Evolutionary conservation across 2,113 vertebrate species (phyloP).

Genomic region (Rynchops niger): DNA sequence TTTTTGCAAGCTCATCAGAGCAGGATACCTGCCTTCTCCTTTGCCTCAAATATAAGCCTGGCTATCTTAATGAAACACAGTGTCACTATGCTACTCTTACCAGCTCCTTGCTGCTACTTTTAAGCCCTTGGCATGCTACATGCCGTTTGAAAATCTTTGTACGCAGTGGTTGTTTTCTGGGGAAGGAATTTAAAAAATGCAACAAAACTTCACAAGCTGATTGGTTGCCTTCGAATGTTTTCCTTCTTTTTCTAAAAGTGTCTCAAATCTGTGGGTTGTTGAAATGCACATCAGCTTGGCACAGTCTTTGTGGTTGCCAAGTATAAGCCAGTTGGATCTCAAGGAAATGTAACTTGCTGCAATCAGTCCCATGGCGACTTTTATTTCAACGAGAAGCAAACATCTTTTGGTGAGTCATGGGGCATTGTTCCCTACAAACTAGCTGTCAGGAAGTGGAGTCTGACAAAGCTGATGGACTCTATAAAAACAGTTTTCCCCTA

Average conservation of each 20-base stretch:
- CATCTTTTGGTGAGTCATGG: conserved; percentile 36
- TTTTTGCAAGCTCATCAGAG: background rate
- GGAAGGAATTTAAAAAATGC: conserved; percentile 1
- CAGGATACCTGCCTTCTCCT: background rate
- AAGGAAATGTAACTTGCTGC: background rate
- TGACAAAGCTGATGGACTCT: background rate
- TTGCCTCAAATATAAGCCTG: background rate
- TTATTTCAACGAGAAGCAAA: conserved; percentile 13
- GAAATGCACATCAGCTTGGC: background rate
- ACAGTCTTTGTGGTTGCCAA: background rate
- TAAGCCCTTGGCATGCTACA: background rate
- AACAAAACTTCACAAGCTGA: background rate
- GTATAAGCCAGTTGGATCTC: background rate
- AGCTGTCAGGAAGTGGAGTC: conserved; percentile 11
- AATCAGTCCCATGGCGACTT: background rate
- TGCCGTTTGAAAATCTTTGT: background rate
- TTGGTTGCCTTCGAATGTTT: background rate
- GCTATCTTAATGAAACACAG: background rate
- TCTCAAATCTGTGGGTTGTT: background rate
- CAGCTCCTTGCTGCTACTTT: background rate
- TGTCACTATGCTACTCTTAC: background rate
- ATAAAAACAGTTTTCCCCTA: background rate
- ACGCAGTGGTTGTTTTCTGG: background rate
- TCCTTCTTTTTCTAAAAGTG: background rate
- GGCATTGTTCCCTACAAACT: background rate